Base-by-base conservation (phyloP, 2,113 vertebrate species). In the Chaetura pelagica region DNA sequence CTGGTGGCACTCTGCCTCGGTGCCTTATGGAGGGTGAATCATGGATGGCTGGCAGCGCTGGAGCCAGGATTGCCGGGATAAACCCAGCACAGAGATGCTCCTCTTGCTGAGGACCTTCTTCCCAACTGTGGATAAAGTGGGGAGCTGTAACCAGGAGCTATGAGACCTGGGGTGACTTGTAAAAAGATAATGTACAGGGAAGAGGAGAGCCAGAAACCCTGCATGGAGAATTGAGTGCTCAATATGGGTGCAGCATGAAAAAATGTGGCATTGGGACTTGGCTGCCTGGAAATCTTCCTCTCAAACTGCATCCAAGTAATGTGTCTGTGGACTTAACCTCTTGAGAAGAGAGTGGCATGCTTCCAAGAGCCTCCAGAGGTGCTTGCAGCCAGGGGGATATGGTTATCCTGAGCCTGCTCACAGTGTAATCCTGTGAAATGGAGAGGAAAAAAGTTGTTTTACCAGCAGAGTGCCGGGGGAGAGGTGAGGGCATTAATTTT, bases 131-230 rank as follows among this genome's bases (percentile, higher is more conserved):
- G 97, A 48, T 91, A 81, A 80, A 73, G 88, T 0, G 87, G 93
- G 55, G 80, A 74, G 74, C 81, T 81, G 52, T 93, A 94, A 71
- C 96, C 95, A 6, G 97, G 97, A 73, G 96, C 97, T 71, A 91
- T 76, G 5, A 95, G 84, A 12, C 57, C 91, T 32, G 97, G 97
- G 34, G 98, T 96, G 97, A 82, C 87, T 69, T 35, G 96, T 85
- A 97, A 98, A 69, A 98, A 95, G 96, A 94, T 96, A 35, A 38
- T 0, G 1, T 15, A 19, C 1, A 11, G 27, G 32, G 30, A 30
- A 61, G 20, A 52, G 17, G 10, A 46, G 46, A 61, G 21, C 29
- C 20, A 32, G 58, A 38, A 54, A 49, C 0, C 1, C 64, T 19
- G 22, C 30, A 3, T 2, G 8, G 51, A 51, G 26, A 24, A 27